These are phyloP conservation scores for Drosophila hydei DNA, from an alignment of 1,140 invertebrate genomes.

Conservation along the genomic window DNA sequence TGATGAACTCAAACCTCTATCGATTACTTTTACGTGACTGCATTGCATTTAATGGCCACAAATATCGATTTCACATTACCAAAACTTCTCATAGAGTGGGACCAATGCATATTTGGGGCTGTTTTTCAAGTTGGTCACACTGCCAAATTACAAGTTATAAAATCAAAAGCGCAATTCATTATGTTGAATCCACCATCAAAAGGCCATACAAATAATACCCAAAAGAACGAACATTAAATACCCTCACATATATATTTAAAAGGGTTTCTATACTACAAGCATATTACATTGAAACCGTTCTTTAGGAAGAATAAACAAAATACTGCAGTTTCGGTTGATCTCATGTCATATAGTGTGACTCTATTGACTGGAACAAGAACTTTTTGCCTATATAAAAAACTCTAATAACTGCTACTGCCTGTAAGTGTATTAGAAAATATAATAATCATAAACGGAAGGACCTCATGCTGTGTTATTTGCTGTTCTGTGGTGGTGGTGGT, in stretches of 20 bases:
- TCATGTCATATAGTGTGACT: too few species aligned
- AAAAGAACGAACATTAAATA: background rate
- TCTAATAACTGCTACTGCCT: background rate
- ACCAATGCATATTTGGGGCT: background rate
- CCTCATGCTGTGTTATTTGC: conserved; percentile 24
- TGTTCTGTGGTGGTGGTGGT: conserved; percentile 18
- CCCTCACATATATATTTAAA: too few species aligned
- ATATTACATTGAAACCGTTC: too few species aligned
- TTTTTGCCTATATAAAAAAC: background rate
- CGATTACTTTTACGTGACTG: conserved; percentile 42
- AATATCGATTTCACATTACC: conserved; percentile 68
- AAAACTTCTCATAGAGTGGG: conserved; percentile 2
- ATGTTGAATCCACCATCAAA: background rate
- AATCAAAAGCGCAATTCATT: conserved; percentile 23
- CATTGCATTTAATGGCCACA: conserved; percentile 45
- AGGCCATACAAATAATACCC: too few species aligned
- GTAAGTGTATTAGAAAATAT: background rate
- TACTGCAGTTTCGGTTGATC: too few species aligned
- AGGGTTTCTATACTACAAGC: too few species aligned
- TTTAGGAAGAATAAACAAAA: too few species aligned
- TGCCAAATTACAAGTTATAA: conserved; percentile 37
- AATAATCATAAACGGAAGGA: conserved; percentile 32
- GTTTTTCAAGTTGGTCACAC: conserved; percentile 4
- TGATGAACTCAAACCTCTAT: background rate
- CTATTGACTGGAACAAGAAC: too few species aligned